Conservation (phyloP, 2,113 vertebrate genomes). For the Cheilinus undulatus region DNA sequence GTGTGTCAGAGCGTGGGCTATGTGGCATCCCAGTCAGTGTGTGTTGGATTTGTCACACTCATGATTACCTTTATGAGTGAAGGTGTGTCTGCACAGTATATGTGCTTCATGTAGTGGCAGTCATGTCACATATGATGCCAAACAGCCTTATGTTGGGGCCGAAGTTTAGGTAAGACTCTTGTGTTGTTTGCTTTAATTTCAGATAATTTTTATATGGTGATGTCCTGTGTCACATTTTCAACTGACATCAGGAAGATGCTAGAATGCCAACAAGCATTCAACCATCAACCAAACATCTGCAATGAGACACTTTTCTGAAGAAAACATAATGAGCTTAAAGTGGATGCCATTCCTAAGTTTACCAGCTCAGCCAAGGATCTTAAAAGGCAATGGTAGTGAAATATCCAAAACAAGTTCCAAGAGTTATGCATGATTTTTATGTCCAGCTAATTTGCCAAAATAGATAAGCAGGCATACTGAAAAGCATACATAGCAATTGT, state of each 20-base stretch:
- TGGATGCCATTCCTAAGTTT: conserved; percentile 2
- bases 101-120: conserved; percentile 29
- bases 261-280: not conserved
- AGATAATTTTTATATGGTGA: conserved; percentile 19
- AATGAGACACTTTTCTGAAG: conserved; percentile 14
- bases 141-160: not conserved
- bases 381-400: no score
- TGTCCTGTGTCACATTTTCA: conserved; percentile 30
- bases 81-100: conserved; percentile 45
- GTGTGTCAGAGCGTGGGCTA: conserved; percentile 64
- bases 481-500: no score
- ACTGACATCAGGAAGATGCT: conserved; percentile 19
- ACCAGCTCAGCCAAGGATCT: no score
- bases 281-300: conserved; percentile 4
- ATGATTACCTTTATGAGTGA: conserved; percentile 41
- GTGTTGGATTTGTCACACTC: conserved; percentile 58
- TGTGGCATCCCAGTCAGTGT: conserved; percentile 48
- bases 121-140: conserved; percentile 3
- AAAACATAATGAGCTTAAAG: not conserved
- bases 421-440: no score
- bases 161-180: not conserved
- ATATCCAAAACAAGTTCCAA: no score
- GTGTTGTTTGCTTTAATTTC: conserved; percentile 2
- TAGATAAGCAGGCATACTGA: no score
- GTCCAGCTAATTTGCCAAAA: no score